Conservation (phyloP, 2,888 invertebrate genomes). For the Lasioglossum leucozonium region DNA sequence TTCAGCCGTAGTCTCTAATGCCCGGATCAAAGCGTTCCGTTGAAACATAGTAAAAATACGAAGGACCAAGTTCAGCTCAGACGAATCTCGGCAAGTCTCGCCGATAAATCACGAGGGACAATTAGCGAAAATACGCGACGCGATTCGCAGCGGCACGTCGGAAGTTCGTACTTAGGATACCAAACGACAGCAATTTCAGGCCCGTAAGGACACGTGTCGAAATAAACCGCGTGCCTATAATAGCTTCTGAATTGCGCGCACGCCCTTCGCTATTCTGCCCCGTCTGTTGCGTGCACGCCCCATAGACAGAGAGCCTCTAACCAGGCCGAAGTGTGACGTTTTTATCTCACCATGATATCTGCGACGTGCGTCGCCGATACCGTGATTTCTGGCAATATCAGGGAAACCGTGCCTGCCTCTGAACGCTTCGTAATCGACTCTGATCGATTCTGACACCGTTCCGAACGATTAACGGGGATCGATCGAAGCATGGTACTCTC, state of each 20-base stretch:
- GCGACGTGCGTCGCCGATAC: conserved; percentile 68
- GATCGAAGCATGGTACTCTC: neutral
- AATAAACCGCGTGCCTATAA: conserved; percentile 78
- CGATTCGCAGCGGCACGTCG: conserved; percentile 56
- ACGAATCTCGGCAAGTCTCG: neutral
- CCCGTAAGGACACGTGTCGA: conserved; percentile 80
- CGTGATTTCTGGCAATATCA: conserved; percentile 45
- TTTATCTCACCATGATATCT: conserved; percentile 65
- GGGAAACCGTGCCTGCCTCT: neutral
- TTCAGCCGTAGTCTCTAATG: neutral
- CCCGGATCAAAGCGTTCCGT: neutral
- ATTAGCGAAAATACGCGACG: conserved; percentile 36
- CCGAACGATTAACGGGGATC: neutral
- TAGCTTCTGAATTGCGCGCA: conserved; percentile 75
- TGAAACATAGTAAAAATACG: neutral
- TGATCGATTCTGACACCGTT: neutral
- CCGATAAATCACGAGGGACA: conserved; percentile 49
- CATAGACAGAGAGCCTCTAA: conserved; percentile 49
- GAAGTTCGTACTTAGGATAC: conserved; percentile 62
- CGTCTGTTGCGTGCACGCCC: conserved; percentile 55
- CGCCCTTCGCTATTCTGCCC: conserved; percentile 70
- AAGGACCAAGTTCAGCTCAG: neutral
- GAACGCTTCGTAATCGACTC: conserved; percentile 11
- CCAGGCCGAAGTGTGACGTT: conserved; percentile 70
- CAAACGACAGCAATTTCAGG: conserved; percentile 79